Evolutionary conservation across 2,888 invertebrate genomes (phyloP).

Genomic region (Dryobotodes eremita): DNA sequence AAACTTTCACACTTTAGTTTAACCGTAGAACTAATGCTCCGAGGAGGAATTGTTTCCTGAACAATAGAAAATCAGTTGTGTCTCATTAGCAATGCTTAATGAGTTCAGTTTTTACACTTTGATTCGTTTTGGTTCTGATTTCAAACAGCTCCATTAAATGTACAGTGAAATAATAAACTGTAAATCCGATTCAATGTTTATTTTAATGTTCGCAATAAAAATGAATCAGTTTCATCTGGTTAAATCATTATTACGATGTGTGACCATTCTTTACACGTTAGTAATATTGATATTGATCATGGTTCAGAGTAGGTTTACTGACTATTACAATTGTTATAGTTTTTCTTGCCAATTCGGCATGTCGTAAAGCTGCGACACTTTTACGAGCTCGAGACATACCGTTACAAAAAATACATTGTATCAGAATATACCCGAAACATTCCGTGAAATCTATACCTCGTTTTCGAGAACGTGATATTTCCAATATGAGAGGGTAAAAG

Average conservation of each 20-base stretch:
- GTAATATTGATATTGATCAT: slow-evolving; percentile 34
- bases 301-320: slow-evolving; percentile 23
- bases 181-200: slow-evolving; percentile 41
- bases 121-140: slow-evolving; percentile 8
- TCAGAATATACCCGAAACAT: slow-evolving; percentile 28
- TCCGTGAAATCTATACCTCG: slow-evolving; percentile 16
- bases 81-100: no score
- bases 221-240: slow-evolving; percentile 32
- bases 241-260: slow-evolving; percentile 41
- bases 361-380: slow-evolving; percentile 61
- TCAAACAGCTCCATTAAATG: slow-evolving; percentile 7
- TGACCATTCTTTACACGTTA: slow-evolving; percentile 32
- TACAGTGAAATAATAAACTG: slow-evolving; percentile 29
- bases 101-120: not conserved
- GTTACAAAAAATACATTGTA: slow-evolving; percentile 30
- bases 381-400: slow-evolving; percentile 52
- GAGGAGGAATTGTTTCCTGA: slow-evolving; percentile 4
- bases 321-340: slow-evolving; percentile 60
- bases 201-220: slow-evolving; percentile 49
- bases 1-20: slow-evolving; percentile 22
- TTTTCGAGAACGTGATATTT: slow-evolving; percentile 39
- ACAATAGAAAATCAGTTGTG: no score
- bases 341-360: slow-evolving; percentile 56
- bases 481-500: slow-evolving; percentile 22
- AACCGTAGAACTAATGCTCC: not conserved